Evolutionary conservation across 2,888 invertebrate genomes (phyloP).

Genomic region (Synergus japonicus): DNA sequence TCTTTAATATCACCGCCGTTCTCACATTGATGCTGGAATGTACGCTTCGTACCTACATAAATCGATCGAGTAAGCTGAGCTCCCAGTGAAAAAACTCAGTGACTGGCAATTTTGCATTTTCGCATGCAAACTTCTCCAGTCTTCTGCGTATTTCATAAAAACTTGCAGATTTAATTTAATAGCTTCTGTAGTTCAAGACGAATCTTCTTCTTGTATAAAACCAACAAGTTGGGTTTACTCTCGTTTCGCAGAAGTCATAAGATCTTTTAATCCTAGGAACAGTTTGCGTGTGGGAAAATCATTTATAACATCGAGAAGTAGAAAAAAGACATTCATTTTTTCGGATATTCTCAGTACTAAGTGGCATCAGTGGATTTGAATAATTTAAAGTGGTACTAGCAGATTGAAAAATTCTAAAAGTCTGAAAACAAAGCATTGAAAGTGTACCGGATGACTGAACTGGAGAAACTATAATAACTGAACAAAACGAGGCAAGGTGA

Average conservation of each 20-base stretch:
- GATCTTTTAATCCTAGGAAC: not conserved
- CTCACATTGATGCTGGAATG: no score
- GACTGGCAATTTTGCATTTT: no score
- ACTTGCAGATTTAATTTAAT: not conserved
- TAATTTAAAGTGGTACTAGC: no score
- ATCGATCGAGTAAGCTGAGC: not conserved
- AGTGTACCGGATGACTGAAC: not conserved
- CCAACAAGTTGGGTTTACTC: not conserved
- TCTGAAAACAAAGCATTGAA: not conserved
- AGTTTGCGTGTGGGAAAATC: not conserved
- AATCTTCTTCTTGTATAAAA: constrained; percentile 7
- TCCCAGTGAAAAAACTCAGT: no score
- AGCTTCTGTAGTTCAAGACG: not conserved
- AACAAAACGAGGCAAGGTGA: constrained; percentile 37
- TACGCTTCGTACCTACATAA: not conserved
- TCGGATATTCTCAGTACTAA: not conserved
- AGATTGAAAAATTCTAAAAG: not conserved
- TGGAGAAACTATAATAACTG: not conserved
- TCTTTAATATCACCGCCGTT: not conserved
- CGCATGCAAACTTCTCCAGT: no score
- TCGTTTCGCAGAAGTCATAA: not conserved
- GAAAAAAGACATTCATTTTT: not conserved
- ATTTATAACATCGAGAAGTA: not conserved
- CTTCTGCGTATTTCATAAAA: no score
- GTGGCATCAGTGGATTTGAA: no score